Conservation (phyloP, 2,888 invertebrate genomes). For the Lasioglossum figueresi region DNA sequence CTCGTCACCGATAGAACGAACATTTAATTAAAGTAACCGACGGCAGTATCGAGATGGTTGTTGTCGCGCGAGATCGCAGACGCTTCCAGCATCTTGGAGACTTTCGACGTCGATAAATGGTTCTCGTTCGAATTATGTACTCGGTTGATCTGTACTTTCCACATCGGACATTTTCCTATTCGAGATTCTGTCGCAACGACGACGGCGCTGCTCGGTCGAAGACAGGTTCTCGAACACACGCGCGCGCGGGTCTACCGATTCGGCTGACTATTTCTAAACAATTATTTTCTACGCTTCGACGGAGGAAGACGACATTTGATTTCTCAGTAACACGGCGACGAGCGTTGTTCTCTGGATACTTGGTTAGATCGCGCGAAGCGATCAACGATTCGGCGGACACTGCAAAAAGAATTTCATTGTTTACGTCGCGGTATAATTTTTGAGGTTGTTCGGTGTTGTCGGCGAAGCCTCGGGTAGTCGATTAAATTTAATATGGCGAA, state of each 20-base stretch:
- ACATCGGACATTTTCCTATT: neutral
- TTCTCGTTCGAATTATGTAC: neutral
- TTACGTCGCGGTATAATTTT: neutral
- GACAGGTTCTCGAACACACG: neutral
- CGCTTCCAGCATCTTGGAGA: conserved; percentile 46
- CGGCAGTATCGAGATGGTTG: neutral
- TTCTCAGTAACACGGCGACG: neutral
- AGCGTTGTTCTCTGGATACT: neutral
- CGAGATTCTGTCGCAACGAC: neutral
- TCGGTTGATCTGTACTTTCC: neutral
- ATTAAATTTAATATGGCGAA: neutral
- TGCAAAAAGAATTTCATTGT: conserved; percentile 56
- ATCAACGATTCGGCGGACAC: conserved; percentile 55
- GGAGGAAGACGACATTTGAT: conserved; percentile 64
- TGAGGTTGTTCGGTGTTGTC: neutral
- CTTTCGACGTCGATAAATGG: neutral
- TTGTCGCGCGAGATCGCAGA: neutral
- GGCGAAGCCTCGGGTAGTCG: conserved; percentile 42
- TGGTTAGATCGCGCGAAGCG: neutral
- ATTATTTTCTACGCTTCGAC: conserved; percentile 30
- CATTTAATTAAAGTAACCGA: neutral
- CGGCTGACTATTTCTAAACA: conserved; percentile 13
- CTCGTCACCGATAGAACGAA: neutral
- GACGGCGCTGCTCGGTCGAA: too few species aligned
- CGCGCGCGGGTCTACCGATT: neutral